Percentiles rank a stretch among this genome's conserved stretches.
These are phyloP conservation scores for Apogon hyalosoma DNA, from an alignment of 2,797 vertebrate species.

Conservation along the genomic window DNA sequence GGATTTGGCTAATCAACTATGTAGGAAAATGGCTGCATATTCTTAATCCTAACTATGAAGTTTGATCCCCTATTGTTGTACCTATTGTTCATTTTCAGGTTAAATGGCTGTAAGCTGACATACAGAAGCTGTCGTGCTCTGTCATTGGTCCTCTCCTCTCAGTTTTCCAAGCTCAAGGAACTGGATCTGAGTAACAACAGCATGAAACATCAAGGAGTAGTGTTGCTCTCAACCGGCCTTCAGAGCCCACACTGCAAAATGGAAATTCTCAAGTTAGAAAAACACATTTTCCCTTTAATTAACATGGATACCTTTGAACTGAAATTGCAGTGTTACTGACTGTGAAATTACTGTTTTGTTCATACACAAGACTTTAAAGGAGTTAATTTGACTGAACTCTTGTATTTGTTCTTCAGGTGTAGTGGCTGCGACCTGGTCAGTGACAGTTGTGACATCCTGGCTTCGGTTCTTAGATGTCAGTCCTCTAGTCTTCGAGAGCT, in stretches of 20 bases:
- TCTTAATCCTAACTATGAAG: too few species aligned
- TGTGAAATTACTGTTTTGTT: too few species aligned
- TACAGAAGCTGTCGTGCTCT: background rate
- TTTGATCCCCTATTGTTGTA: background rate
- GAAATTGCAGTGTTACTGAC: too few species aligned
- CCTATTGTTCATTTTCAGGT: background rate
- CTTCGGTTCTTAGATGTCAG: background rate
- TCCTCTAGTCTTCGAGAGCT: background rate
- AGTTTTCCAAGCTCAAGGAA: background rate
- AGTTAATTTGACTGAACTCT: background rate
- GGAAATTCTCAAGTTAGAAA: background rate
- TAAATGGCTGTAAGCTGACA: constrained; percentile 1
- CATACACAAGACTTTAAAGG: too few species aligned
- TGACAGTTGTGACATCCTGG: background rate
- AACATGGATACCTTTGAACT: too few species aligned
- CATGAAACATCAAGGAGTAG: constrained; percentile 1
- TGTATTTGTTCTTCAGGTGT: background rate
- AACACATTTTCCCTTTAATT: too few species aligned
- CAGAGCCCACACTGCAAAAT: background rate
- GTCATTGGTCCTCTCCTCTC: background rate
- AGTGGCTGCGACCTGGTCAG: background rate
- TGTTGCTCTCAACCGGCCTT: background rate
- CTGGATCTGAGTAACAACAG: constrained; percentile 27
- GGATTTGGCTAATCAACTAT: too few species aligned
- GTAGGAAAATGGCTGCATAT: too few species aligned